These are phyloP conservation scores for Tenthredo notha DNA, from an alignment of 2,888 invertebrate species.

Conservation along the genomic window DNA sequence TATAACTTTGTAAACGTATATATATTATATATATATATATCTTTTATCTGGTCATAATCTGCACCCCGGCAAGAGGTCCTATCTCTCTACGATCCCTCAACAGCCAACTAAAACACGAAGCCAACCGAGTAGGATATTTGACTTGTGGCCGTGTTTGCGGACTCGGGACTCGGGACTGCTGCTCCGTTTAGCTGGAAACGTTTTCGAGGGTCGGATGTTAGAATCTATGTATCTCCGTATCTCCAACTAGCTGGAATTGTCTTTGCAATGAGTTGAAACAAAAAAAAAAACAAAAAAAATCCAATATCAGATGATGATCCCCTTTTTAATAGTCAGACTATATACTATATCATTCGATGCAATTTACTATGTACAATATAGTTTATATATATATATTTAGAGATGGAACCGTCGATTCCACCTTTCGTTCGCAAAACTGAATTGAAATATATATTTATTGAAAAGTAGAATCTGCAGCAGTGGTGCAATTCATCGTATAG, in stretches of 20 bases:
- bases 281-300: no score
- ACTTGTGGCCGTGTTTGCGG: constrained; percentile 43
- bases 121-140: constrained; percentile 3
- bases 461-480: not conserved
- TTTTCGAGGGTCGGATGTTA: constrained; percentile 22
- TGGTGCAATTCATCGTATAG: not conserved
- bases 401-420: not conserved
- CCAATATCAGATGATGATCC: not conserved
- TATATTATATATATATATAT: constrained; percentile 22
- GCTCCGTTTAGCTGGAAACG: constrained; percentile 36
- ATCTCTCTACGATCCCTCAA: not conserved
- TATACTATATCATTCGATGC: not conserved
- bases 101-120: constrained; percentile 30
- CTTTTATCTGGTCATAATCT: constrained; percentile 2
- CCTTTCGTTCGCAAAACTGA: not conserved
- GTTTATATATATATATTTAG: not conserved
- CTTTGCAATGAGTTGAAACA: not conserved
- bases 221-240: not conserved
- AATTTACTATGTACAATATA: not conserved
- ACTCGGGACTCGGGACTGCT: constrained; percentile 40
- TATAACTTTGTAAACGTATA: not conserved
- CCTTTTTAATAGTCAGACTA: not conserved
- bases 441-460: not conserved
- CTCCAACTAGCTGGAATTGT: not conserved
- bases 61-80: not conserved